Base-by-base conservation (phyloP, 37 sponge, comb jelly and placozoan species). In the Petrosia ficiformis region DNA sequence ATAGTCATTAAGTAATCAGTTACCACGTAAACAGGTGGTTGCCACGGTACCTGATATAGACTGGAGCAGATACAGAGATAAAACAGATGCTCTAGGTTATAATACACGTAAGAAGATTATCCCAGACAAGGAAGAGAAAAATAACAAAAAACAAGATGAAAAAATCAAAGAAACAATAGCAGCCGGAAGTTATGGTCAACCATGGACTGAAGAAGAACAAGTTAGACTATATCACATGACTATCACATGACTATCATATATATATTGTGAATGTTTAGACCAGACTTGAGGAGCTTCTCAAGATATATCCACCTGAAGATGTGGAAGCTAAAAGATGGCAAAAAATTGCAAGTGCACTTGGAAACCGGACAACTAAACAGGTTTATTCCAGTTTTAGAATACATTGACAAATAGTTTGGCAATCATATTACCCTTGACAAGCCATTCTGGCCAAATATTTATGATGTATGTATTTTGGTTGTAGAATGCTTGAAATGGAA, bases 121-220 rank as follows among this genome's bases (percentile, higher is more conserved):
- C 26, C 63, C 63, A 61, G 63, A 24, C 14, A 61, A 24, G 26
- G 26, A 6, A 26, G 63, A 11, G 5, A 22, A n/a, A 6, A 29
- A 26, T 5, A 24, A 5, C 6, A 8, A 8, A 19, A 14, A 19
- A 19, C 8, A 48, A 48, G 54, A 48, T 19, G 54, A 48, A 48
- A 14, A 19, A 8, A 19, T 48, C 14, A 48, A 48, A 14, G 8
- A 19, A 19, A 48, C 54, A 19, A 14, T 19, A 19, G 14, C 54
- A 48, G 54, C 54, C 14, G 63, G 63, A 11, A 61, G 77, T 11
- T 94, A 77, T 42, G 73, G 81, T 52, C 89, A 80, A 33, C 78
- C 69, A 1, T 94, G 95, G 95, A 75, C 93, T 29, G 59, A 75
- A 57, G 95, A 94, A 57, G 95, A 94, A 57, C 95, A 92, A 77